Conservation (phyloP, 1,140 invertebrate species). For the Zophobas morio region DNA sequence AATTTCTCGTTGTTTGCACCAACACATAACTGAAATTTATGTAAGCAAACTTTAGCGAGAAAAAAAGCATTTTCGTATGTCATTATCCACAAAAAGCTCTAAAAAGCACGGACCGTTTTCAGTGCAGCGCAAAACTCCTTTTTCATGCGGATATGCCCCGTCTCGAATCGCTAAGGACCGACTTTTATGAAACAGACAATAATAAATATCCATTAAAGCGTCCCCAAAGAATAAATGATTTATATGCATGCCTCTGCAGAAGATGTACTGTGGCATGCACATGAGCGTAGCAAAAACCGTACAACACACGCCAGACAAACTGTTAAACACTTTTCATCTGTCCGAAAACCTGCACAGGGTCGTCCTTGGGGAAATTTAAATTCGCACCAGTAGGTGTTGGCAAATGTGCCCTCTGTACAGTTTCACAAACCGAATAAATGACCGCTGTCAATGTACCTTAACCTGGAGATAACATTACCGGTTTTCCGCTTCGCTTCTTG, state of each 20-base stretch:
- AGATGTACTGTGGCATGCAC: slow-evolving; percentile 15
- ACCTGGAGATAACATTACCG: slow-evolving; percentile 11
- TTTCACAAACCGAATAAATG: slow-evolving; percentile 56
- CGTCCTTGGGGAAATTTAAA: slow-evolving; percentile 59
- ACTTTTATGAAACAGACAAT: background rate
- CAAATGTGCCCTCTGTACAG: slow-evolving; percentile 54
- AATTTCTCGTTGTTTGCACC: no score
- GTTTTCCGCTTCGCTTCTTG: background rate
- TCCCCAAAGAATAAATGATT: slow-evolving; percentile 29
- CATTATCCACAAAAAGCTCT: no score
- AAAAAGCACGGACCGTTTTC: no score
- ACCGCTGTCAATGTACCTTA: slow-evolving; percentile 53
- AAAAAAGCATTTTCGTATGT: no score
- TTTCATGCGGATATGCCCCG: background rate
- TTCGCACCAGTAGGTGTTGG: slow-evolving; percentile 56
- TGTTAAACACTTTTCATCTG: slow-evolving; percentile 59
- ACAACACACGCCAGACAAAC: slow-evolving; percentile 47
- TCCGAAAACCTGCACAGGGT: slow-evolving; percentile 51
- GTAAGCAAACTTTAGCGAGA: no score
- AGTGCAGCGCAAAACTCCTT: background rate
- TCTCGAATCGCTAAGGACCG: background rate
- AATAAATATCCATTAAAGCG: slow-evolving; percentile 31
- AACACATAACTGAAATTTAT: no score
- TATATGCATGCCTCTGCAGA: slow-evolving; percentile 6
- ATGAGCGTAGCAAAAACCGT: background rate